These are phyloP conservation scores for Peucedramus taeniatus DNA, from an alignment of 2,113 vertebrate species.

Conservation along the genomic window DNA sequence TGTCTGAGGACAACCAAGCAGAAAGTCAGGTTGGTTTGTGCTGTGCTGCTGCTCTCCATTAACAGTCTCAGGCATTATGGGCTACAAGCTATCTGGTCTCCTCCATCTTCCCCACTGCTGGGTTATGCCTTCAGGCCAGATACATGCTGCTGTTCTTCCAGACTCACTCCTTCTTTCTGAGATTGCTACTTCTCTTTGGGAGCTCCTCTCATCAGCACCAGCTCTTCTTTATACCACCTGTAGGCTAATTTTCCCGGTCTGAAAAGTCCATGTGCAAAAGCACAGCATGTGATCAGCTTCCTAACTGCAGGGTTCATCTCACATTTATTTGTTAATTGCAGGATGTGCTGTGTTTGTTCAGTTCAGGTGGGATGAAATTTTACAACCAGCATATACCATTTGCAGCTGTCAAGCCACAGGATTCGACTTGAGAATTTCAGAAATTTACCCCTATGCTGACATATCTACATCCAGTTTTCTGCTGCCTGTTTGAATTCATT, in stretches of 20 bases:
- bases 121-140: not conserved
- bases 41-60: not conserved
- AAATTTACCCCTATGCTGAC: fast-evolving
- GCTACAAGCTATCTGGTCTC: not conserved
- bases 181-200: not conserved
- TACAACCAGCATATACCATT: not conserved
- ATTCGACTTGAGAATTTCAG: not conserved
- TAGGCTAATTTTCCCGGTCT: not conserved
- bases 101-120: not conserved
- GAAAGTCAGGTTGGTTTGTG: not conserved
- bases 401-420: not conserved
- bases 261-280: not conserved
- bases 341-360: not conserved
- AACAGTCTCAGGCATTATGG: not conserved
- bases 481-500: not conserved
- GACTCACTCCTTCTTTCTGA: not conserved
- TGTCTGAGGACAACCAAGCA: not conserved
- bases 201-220: not conserved
- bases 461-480: not conserved
- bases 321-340: not conserved
- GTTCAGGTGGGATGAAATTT: not conserved
- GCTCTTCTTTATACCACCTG: not conserved
- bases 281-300: not conserved
- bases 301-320: not conserved
- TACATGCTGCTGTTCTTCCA: not conserved